Percentiles rank a stretch among this genome's conserved stretches.
Conservation (phyloP, 2,888 invertebrate genomes). For the Esperia sulphurella region DNA sequence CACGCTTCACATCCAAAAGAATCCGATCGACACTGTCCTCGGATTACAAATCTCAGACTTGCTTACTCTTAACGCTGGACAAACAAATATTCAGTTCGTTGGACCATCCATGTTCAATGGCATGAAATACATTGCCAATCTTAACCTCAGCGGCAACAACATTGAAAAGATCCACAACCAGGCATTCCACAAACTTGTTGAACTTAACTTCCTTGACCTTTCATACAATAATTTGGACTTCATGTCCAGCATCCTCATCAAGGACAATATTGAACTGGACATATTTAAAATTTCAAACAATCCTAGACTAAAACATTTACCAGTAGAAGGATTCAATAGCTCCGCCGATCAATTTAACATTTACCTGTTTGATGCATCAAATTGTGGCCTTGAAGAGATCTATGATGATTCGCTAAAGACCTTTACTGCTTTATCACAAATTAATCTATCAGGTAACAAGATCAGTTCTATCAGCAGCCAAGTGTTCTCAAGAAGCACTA, state of each 20-base stretch:
- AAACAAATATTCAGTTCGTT: slow-evolving; percentile 82
- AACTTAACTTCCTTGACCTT: slow-evolving; percentile 85
- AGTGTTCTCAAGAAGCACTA: slow-evolving; percentile 75
- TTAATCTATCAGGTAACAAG: slow-evolving; percentile 84
- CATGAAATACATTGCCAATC: slow-evolving; percentile 81
- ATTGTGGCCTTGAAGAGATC: slow-evolving; percentile 83
- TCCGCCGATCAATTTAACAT: slow-evolving; percentile 81
- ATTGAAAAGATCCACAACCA: slow-evolving; percentile 84
- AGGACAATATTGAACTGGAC: slow-evolving; percentile 83
- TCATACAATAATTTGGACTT: slow-evolving; percentile 85
- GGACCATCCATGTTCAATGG: slow-evolving; percentile 83
- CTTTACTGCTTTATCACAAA: slow-evolving; percentile 83
- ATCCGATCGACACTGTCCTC: slow-evolving; percentile 82
- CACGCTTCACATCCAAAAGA: slow-evolving; percentile 84
- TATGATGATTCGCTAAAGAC: slow-evolving; percentile 83
- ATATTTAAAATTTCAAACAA: slow-evolving; percentile 86
- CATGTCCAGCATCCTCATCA: slow-evolving; percentile 83
- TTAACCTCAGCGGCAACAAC: slow-evolving; percentile 84
- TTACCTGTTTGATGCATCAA: slow-evolving; percentile 85
- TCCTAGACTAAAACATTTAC: slow-evolving; percentile 82
- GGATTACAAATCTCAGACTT: slow-evolving; percentile 81
- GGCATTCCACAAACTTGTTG: slow-evolving; percentile 82
- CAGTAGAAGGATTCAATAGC: slow-evolving; percentile 82
- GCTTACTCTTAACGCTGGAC: slow-evolving; percentile 83
- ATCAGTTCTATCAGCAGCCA: slow-evolving; percentile 76